These are phyloP conservation scores for Octopus bimaculoides DNA, from an alignment of 1,140 invertebrate species.

Conservation along the genomic window DNA sequence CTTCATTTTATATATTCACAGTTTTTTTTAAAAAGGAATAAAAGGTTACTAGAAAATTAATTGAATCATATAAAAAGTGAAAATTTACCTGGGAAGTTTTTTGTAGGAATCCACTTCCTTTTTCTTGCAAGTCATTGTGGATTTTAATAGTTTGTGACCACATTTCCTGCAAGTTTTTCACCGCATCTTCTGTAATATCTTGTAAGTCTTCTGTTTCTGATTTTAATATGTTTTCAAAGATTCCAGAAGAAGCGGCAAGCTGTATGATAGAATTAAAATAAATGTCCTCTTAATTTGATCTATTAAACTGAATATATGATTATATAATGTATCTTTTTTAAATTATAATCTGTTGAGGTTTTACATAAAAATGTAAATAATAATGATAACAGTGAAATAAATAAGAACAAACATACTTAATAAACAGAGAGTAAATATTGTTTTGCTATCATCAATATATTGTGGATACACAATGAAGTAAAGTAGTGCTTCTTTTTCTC, in stretches of 20 bases:
- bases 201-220: slow-evolving; percentile 61
- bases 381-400: too few species aligned
- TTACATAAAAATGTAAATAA: too few species aligned
- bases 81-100: slow-evolving; percentile 64
- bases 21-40: not conserved
- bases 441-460: too few species aligned
- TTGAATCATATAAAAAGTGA: not conserved
- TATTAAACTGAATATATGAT: too few species aligned
- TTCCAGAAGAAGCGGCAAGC: slow-evolving; percentile 68
- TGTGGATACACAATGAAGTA: too few species aligned
- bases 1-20: too few species aligned
- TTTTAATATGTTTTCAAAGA: slow-evolving; percentile 62
- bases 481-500: too few species aligned
- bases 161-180: slow-evolving; percentile 50
- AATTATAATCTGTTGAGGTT: too few species aligned
- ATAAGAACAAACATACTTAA: too few species aligned
- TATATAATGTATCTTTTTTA: too few species aligned
- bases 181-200: slow-evolving; percentile 49
- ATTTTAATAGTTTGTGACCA: slow-evolving; percentile 46
- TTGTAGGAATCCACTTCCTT: slow-evolving; percentile 70
- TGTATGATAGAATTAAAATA: slow-evolving; percentile 22
- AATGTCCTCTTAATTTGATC: too few species aligned
- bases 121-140: slow-evolving; percentile 62
- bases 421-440: too few species aligned
- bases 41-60: slow-evolving; percentile 26